Base-by-base conservation (phyloP, 2,888 invertebrate species). In the Clepsis dumicolana region DNA sequence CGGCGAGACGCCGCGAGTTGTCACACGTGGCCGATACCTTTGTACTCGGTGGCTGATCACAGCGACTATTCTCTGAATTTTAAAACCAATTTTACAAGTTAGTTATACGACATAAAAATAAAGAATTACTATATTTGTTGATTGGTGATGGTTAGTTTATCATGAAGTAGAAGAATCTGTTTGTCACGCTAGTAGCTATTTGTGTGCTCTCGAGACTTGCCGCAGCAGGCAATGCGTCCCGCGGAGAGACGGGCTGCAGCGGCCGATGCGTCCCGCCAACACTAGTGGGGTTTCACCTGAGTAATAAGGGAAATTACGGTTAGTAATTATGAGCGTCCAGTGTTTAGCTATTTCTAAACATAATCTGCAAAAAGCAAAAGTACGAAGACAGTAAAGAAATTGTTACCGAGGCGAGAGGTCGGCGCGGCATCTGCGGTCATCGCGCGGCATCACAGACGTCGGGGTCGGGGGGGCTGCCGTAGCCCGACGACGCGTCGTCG, bases 401-500 rank as follows among this genome's bases (percentile, higher is more conserved):
- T 27, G 78, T 77, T 70, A 93, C 93, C 87, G 93, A 89, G 85
- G 93, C 89, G 81, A 89, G 86, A 77, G 90, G 88, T 88, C 93
- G 92, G 90, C 93, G 93, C 65, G 86, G 84, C 77, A 89, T 80
- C 79, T 82, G 82, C 87, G 92, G 93, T 93, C 93, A 93, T 93
- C 94, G 92, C 72, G 90, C 92, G 73, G 91, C 91, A 71, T 94
- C 94, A 80, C 89, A 94, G 76, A 95, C 95, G 76, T 95, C 95
- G 14, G 96, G 95, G 86, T 96, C 96, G 29, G 97, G 93, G 74
- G 93, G 96, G 88, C 96, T 96, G 78, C 96, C 96, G 90, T 97
- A 97, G 1, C 97, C 97, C 85, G 96, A 96, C 80, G 96, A 96
- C 25, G 96, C 96, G 85, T 96, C 97, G 79, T 96, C 96, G 0